Evolutionary conservation across 2,113 vertebrate genomes (phyloP).

Genomic region (Clupea harengus): DNA sequence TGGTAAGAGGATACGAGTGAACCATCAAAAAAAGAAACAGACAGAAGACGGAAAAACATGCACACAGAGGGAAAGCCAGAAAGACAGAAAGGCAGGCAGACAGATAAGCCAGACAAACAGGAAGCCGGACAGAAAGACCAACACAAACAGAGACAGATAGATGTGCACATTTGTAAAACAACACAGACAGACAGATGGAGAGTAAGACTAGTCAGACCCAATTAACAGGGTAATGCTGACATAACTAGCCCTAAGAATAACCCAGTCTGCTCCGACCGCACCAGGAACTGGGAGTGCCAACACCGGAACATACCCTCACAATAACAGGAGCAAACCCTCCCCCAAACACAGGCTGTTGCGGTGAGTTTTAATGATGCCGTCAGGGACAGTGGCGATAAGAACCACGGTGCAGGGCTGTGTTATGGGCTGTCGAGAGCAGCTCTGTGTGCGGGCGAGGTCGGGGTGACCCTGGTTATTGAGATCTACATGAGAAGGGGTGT

Average conservation of each 20-base stretch:
- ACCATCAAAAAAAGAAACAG: background rate
- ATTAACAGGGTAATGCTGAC: background rate
- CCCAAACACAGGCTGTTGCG: background rate
- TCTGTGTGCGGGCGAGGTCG: background rate
- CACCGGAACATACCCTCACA: background rate
- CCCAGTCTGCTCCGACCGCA: background rate
- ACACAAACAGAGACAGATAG: background rate
- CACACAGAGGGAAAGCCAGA: background rate
- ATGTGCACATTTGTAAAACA: background rate
- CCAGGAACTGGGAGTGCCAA: background rate
- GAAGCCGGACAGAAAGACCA: too few relatives aligned
- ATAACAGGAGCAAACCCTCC: background rate
- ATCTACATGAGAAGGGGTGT: background rate
- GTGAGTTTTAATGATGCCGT: background rate
- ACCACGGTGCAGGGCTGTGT: too few relatives aligned
- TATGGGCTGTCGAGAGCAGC: too few relatives aligned
- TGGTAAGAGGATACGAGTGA: too few relatives aligned
- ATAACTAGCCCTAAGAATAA: background rate
- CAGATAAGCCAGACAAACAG: background rate
- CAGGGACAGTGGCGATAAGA: background rate
- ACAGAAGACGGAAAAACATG: slow-evolving; percentile 8
- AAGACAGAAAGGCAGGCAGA: background rate
- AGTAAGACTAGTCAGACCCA: background rate
- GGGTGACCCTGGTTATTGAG: background rate
- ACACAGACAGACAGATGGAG: background rate